Conservation (phyloP, 2,888 invertebrate genomes). For the Mimachlamys varia region DNA sequence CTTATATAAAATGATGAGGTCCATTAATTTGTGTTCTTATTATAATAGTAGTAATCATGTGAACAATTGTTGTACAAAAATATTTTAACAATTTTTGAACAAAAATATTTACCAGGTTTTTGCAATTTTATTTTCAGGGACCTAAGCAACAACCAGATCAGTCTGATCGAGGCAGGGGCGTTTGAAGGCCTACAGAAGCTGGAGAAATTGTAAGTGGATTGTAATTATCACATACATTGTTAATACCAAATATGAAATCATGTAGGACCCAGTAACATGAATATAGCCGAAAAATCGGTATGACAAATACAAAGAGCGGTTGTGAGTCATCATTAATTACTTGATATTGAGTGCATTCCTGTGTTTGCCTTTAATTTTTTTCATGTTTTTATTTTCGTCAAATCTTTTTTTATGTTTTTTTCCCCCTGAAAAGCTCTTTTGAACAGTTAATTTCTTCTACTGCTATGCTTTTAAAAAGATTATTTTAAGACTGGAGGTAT, state of each 20-base stretch:
- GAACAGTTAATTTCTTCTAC: background rate
- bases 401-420: background rate
- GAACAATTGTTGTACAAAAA: no score
- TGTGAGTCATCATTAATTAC: background rate
- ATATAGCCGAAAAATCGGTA: background rate
- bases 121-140: slow-evolving; percentile 66
- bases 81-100: no score
- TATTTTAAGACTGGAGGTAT: background rate
- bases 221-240: no score
- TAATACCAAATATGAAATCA: background rate
- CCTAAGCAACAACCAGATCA: slow-evolving; percentile 74
- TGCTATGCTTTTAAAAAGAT: background rate
- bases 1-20: no score
- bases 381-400: background rate
- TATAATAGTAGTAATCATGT: no score
- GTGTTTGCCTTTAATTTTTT: slow-evolving; percentile 12
- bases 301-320: background rate
- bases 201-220: slow-evolving; percentile 71
- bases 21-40: no score
- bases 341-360: background rate
- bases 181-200: slow-evolving; percentile 73
- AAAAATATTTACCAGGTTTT: background rate
- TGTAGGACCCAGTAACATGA: background rate
- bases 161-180: slow-evolving; percentile 72
- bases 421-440: background rate